phyloP scores from a whole-genome alignment of 2,113 vertebrate species.

The Perca fluviatilis region DNA sequence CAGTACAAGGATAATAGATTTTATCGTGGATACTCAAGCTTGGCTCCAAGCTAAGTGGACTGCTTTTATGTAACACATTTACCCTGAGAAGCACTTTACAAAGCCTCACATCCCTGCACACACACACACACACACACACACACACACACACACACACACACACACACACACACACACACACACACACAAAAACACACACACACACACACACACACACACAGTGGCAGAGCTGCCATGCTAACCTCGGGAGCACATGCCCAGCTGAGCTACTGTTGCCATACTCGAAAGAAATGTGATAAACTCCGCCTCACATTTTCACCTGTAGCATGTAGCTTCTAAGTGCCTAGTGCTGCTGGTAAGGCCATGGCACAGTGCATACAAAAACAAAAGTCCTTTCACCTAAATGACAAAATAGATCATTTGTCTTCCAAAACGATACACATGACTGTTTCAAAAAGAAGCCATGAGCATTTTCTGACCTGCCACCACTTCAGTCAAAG shows the following conservation, averaged over 20 bases:
- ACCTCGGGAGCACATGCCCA: slow-evolving; percentile 11
- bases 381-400: neutral
- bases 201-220: too few relatives aligned
- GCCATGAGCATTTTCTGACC: neutral
- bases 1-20: neutral
- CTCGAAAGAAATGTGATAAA: neutral
- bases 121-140: neutral
- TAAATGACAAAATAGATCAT: neutral
- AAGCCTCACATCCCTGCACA: neutral
- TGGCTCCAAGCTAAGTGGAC: neutral
- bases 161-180: too few relatives aligned
- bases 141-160: neutral
- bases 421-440: neutral
- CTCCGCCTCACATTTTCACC: neutral
- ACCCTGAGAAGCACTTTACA: slow-evolving; percentile 7
- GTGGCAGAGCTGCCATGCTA: neutral
- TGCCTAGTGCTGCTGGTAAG: neutral
- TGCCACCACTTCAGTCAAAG: neutral
- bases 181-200: too few relatives aligned
- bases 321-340: neutral
- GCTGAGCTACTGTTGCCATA: neutral
- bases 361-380: neutral
- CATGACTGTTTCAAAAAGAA: too few relatives aligned
- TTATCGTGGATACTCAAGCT: neutral
- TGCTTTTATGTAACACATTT: neutral